These are phyloP conservation scores for Limanda limanda DNA, from an alignment of 2,113 vertebrate species.

Conservation along the genomic window DNA sequence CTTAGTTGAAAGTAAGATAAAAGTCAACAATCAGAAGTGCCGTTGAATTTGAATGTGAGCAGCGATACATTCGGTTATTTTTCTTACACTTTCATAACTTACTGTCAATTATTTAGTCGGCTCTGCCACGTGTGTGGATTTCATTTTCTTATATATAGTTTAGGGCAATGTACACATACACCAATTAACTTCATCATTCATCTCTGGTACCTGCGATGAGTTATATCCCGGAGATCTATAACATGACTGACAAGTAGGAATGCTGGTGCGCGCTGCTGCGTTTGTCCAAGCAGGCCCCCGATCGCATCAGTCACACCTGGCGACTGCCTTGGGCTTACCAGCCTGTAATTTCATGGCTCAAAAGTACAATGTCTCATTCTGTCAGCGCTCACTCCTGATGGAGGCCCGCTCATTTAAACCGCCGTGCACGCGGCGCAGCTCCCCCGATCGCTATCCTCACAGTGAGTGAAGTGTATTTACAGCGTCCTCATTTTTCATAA, in stretches of 20 bases:
- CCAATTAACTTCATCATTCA: slow-evolving; percentile 45
- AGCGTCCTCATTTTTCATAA: slow-evolving; percentile 2
- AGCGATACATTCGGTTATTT: neutral
- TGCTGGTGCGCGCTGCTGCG: slow-evolving; percentile 54
- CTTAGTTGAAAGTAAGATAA: neutral
- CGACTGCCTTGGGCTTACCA: slow-evolving; percentile 80
- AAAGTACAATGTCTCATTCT: slow-evolving; percentile 82
- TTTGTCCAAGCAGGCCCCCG: slow-evolving; percentile 78
- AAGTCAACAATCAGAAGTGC: neutral
- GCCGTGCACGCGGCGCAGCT: slow-evolving; percentile 32
- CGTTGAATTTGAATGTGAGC: neutral
- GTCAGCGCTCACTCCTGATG: slow-evolving; percentile 77
- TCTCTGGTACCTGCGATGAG: slow-evolving; percentile 45
- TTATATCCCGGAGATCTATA: slow-evolving; percentile 64
- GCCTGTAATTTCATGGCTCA: slow-evolving; percentile 83
- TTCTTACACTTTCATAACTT: neutral
- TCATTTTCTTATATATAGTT: neutral
- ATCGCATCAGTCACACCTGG: slow-evolving; percentile 84
- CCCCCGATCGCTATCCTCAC: neutral
- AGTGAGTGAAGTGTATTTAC: slow-evolving; percentile 5
- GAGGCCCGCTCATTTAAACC: slow-evolving; percentile 62
- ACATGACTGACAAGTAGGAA: slow-evolving; percentile 78
- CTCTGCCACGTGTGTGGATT: neutral
- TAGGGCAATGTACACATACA: neutral
- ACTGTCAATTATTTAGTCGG: neutral